phyloP scores from a whole-genome alignment of 2,888 invertebrate genomes.

The Pharmacophagus antenor region DNA sequence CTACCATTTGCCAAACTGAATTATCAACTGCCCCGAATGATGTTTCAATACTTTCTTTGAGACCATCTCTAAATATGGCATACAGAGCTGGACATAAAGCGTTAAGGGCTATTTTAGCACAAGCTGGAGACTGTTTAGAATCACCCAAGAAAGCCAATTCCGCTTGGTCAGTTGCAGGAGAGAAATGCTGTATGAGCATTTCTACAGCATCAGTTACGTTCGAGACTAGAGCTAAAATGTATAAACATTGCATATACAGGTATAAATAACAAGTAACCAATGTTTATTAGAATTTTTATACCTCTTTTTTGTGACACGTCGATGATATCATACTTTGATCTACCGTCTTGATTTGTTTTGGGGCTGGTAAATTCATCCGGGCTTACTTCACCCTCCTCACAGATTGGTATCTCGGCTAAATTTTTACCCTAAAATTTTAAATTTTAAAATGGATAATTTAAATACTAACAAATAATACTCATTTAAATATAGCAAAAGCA shows the following conservation, averaged over 20 bases:
- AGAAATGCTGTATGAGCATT: slow-evolving; percentile 86
- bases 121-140: slow-evolving; percentile 82
- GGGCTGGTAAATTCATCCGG: slow-evolving; percentile 82
- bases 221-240: slow-evolving; percentile 83
- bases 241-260: background rate
- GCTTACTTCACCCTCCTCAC: slow-evolving; percentile 83
- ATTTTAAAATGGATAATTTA: slow-evolving; percentile 31
- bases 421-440: slow-evolving; percentile 73
- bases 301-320: slow-evolving; percentile 83
- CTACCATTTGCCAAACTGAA: slow-evolving; percentile 94
- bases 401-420: slow-evolving; percentile 83
- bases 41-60: slow-evolving; percentile 89
- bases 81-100: slow-evolving; percentile 91
- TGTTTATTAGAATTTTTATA: slow-evolving; percentile 38
- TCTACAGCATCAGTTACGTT: slow-evolving; percentile 88
- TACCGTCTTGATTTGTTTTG: slow-evolving; percentile 55
- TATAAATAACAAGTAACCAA: background rate
- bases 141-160: slow-evolving; percentile 82
- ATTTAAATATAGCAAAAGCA: slow-evolving; percentile 31
- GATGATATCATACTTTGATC: slow-evolving; percentile 71
- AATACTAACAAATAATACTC: slow-evolving; percentile 13
- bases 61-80: slow-evolving; percentile 90
- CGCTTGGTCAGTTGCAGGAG: slow-evolving; percentile 82
- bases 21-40: slow-evolving; percentile 92
- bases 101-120: slow-evolving; percentile 87